Base-by-base conservation (phyloP, 2,797 vertebrate genomes). In the Xenopus petersii region DNA sequence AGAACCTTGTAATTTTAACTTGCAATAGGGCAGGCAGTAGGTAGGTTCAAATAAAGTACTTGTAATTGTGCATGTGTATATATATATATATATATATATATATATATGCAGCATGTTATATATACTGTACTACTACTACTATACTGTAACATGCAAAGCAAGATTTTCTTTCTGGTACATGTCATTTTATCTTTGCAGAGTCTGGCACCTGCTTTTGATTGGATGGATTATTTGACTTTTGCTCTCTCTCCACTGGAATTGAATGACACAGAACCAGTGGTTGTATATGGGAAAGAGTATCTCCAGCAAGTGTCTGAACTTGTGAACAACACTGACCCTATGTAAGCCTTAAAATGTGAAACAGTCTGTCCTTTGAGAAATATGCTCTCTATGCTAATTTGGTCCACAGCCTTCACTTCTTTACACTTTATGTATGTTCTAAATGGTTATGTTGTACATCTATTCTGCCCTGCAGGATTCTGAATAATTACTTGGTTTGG, bases 401-500 rank as follows among this genome's bases (percentile, higher is more conserved):
- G 26, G 26, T 30, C 26, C 26, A 30, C 4, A 4, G 26, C 26
- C 26, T 30, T 30, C 26, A 30, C 26, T 30, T 30, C 26, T 30
- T 30, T 30, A 30, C 26, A 30, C 26, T 30, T 42, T 42, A 42
- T 42, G 36, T 3, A 36, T 36, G 33, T 36, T 36, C 33, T 61
- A 21, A 21, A 5, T 59, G 58, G 21, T 26, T 21, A 24, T 12
- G 6, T 63, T 15, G 12, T 26, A 33, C 15, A 26, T 79, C 17
- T 15, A 1, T 0, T 12, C 1, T 13, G 8, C 49, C 47, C 64
- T 0, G 0, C 81, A 98, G 97, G 51, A 15, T 97, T 81, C 82
- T 98, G 77, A 99, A 98, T 85, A 98, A 97, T 88, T 98, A 99
- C 87, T 91, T 99, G 90, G 94, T 99, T 76, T 99, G 97, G 97